Evolutionary conservation across 1,140 invertebrate genomes (phyloP).

Genomic region (Dryas iulia): DNA sequence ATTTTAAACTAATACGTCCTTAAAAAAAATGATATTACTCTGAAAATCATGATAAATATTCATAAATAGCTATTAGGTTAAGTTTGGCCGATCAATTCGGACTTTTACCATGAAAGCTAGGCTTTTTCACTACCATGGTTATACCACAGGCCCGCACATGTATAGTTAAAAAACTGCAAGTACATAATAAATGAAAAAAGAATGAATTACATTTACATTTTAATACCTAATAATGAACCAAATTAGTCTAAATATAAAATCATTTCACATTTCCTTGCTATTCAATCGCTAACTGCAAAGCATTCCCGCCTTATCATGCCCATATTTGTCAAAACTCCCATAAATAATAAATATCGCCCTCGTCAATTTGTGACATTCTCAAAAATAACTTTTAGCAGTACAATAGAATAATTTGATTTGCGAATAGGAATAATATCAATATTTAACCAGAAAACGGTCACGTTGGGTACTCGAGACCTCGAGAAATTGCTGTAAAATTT

Average conservation of each 20-base stretch:
- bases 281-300: not conserved
- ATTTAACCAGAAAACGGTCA: constrained; percentile 41
- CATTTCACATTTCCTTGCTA: not conserved
- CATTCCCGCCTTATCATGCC: not conserved
- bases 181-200: too few relatives aligned
- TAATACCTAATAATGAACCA: not conserved
- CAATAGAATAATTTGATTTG: constrained; percentile 24
- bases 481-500: constrained; percentile 38
- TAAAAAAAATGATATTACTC: too few relatives aligned
- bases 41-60: too few relatives aligned
- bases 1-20: too few relatives aligned
- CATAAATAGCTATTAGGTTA: too few relatives aligned
- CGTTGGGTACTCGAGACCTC: constrained; percentile 34
- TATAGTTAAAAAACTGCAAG: too few relatives aligned
- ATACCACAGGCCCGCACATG: too few relatives aligned
- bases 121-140: too few relatives aligned
- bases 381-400: constrained; percentile 8
- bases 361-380: constrained; percentile 25
- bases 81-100: too few relatives aligned
- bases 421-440: constrained; percentile 39
- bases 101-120: too few relatives aligned
- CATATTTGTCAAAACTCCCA: not conserved
- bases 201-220: too few relatives aligned
- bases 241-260: not conserved
- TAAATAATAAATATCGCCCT: constrained; percentile 4